Percentiles rank a stretch among this genome's conserved stretches.
Evolutionary conservation across 2,113 vertebrate genomes (phyloP).

Genomic region (Psilopsiagon aurifrons): DNA sequence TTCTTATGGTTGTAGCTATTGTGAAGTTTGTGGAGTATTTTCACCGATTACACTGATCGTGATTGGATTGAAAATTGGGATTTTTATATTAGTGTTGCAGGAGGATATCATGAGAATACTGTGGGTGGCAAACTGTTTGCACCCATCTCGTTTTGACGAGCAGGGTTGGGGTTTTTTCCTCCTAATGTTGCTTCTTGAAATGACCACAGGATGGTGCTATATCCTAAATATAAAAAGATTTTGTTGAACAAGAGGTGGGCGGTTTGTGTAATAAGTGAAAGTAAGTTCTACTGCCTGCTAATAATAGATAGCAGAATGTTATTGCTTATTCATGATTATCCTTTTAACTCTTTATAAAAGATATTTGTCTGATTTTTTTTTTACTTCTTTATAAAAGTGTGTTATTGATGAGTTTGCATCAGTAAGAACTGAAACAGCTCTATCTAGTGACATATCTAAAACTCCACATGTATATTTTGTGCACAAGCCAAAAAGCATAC

Average conservation of each 20-base stretch:
- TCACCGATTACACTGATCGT: neutral
- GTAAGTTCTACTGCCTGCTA: neutral
- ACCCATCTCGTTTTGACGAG: rapidly evolving
- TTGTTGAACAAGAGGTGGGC: rapidly evolving
- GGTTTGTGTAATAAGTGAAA: neutral
- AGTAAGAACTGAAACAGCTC: neutral
- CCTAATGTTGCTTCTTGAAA: rapidly evolving
- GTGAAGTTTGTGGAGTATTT: neutral
- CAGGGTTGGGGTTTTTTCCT: neutral
- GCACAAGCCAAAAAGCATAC: neutral
- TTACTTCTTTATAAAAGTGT: rapidly evolving
- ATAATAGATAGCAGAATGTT: neutral
- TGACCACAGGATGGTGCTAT: neutral
- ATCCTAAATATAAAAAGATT: neutral
- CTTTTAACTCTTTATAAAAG: neutral
- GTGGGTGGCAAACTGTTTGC: neutral
- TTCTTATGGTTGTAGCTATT: neutral
- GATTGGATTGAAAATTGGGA: neutral
- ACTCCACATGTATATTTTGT: neutral
- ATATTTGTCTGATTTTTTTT: neutral
- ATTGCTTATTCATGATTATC: neutral
- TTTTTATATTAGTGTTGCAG: neutral
- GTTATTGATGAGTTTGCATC: neutral
- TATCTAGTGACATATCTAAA: neutral
- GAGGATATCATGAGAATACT: neutral